Evolutionary conservation across 2,888 invertebrate species (phyloP).

Genomic region (Seira musarum): DNA sequence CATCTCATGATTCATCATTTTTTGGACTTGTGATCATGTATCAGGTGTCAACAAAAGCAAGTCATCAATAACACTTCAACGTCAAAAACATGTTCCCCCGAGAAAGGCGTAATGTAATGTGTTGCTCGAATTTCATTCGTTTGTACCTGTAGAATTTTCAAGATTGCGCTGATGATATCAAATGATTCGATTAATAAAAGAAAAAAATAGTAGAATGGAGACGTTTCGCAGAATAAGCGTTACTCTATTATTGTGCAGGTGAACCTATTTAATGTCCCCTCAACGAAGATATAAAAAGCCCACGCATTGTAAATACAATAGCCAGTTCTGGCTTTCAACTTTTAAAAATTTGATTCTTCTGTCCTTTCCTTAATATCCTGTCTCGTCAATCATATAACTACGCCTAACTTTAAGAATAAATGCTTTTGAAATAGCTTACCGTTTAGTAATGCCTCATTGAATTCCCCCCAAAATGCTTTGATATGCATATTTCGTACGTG

Average conservation of each 20-base stretch:
- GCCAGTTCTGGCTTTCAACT: not conserved
- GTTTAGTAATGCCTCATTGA: slow-evolving; percentile 19
- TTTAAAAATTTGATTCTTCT: not conserved
- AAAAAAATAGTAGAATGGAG: not conserved
- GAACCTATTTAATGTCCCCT: not conserved
- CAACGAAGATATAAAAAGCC: not conserved
- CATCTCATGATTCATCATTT: slow-evolving; percentile 43
- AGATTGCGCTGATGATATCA: too few species aligned
- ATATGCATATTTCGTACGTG: not conserved
- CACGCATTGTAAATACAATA: slow-evolving; percentile 3
- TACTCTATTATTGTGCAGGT: slow-evolving; percentile 13
- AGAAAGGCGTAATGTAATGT: not conserved
- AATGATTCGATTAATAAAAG: not conserved
- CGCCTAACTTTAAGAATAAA: not conserved
- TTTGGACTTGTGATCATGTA: slow-evolving; percentile 26
- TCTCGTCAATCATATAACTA: slow-evolving; percentile 1
- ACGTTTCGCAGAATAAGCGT: not conserved
- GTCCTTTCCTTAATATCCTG: slow-evolving; percentile 1
- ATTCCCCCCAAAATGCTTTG: not conserved
- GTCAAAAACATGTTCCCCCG: slow-evolving; percentile 4
- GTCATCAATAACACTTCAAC: slow-evolving; percentile 6
- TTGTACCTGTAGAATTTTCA: too few species aligned
- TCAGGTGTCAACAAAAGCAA: slow-evolving; percentile 36
- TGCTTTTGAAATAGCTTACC: not conserved
- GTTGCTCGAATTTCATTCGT: not conserved